phyloP scores from a whole-genome alignment of 92 coral and sea anemone genomes.

The Epizoanthus stellaris region DNA sequence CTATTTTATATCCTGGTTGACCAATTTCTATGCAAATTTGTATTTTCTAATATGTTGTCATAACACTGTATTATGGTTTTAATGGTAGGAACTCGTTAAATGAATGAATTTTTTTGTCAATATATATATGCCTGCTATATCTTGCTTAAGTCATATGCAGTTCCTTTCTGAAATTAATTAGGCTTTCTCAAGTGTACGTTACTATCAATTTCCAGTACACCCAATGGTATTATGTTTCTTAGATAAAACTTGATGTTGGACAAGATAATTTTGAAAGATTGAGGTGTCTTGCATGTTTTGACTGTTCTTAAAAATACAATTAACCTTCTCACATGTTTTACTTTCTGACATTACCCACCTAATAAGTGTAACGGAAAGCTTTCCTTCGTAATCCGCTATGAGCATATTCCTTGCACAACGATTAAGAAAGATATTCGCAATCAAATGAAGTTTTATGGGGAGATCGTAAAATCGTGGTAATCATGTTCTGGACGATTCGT shows the following conservation, averaged over 20 bases:
- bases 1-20: slow-evolving; percentile 5
- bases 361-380: slow-evolving; percentile 17
- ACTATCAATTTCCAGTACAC: neutral
- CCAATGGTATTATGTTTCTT: neutral
- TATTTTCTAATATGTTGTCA: slow-evolving; percentile 12
- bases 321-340: neutral
- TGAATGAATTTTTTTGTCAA: neutral
- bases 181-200: slow-evolving; percentile 7
- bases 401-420: neutral
- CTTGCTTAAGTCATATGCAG: slow-evolving; percentile 2
- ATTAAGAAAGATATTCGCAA: neutral
- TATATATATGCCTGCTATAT: neutral
- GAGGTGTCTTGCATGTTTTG: neutral
- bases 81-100: slow-evolving; percentile 34
- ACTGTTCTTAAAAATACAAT: slow-evolving; percentile 3
- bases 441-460: neutral
- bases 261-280: neutral
- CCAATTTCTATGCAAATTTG: slow-evolving; percentile 43
- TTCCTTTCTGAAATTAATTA: slow-evolving; percentile 36
- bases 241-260: neutral
- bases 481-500: neutral
- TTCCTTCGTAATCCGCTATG: neutral
- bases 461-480: neutral
- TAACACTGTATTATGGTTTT: slow-evolving; percentile 37
- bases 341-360: slow-evolving; percentile 2